Evolutionary conservation across 2,113 vertebrate genomes (phyloP).

Genomic region (Sialia sialis): DNA sequence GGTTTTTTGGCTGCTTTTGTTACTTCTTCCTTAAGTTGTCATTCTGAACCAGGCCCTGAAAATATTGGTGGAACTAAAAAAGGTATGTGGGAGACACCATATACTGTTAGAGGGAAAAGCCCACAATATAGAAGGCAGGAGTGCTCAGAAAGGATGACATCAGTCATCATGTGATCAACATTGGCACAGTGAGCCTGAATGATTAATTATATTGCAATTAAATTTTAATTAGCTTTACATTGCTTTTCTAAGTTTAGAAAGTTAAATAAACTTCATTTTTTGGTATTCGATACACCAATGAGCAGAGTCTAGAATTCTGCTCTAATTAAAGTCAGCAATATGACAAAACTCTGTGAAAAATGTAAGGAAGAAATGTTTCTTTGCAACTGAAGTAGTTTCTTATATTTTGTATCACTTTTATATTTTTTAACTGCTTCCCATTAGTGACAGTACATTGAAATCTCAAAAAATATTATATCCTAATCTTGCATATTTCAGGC

Average conservation of each 20-base stretch:
- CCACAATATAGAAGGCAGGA: neutral
- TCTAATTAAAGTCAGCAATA: constrained; percentile 69
- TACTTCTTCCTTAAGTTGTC: neutral
- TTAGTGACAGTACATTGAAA: neutral
- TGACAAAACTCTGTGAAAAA: constrained; percentile 56
- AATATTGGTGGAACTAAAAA: neutral
- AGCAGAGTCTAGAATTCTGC: constrained; percentile 59
- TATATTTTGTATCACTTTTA: constrained; percentile 39
- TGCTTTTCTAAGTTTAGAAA: constrained; percentile 76
- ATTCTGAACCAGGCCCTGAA: neutral
- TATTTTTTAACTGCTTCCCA: constrained; percentile 35
- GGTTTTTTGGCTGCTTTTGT: neutral
- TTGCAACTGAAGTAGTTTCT: constrained; percentile 7
- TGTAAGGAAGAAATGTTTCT: constrained; percentile 61
- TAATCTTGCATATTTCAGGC: neutral
- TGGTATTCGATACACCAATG: constrained; percentile 62
- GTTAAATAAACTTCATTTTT: constrained; percentile 78
- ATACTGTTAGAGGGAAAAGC: neutral
- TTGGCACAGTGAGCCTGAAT: constrained; percentile 45
- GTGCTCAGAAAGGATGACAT: constrained; percentile 33
- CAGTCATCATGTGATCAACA: constrained; percentile 63
- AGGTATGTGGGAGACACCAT: neutral
- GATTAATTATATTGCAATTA: constrained; percentile 75
- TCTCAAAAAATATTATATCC: constrained; percentile 30
- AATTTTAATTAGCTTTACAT: constrained; percentile 75